A percentile compares a stretch with the other conserved stretches of the same genome.
phyloP scores from a whole-genome alignment of 2,113 vertebrate species.

The Crotalus tigris region DNA sequence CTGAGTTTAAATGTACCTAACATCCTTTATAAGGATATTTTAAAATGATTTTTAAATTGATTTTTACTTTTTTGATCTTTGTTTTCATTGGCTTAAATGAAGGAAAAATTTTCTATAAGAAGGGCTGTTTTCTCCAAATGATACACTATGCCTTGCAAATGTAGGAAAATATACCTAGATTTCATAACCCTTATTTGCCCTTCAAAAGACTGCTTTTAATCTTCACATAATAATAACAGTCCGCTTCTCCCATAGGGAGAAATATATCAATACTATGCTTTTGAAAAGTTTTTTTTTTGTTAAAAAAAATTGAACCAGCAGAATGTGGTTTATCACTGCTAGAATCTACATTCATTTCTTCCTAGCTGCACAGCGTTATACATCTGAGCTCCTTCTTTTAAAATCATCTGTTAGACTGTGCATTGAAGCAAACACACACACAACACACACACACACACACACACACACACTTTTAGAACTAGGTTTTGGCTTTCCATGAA shows the following conservation, averaged over 20 bases:
- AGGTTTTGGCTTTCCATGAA: constrained; percentile 31
- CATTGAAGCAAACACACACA: constrained; percentile 39
- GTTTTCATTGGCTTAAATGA: constrained; percentile 32
- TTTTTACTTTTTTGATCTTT: constrained; percentile 17
- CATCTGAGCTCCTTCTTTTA: constrained; percentile 57
- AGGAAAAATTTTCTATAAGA: constrained; percentile 30
- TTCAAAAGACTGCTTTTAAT: constrained; percentile 64
- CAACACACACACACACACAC: constrained; percentile 18
- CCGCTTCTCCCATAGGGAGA: constrained; percentile 53
- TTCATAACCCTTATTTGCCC: constrained; percentile 44
- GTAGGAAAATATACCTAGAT: constrained; percentile 38
- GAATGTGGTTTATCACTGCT: constrained; percentile 58
- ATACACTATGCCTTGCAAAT: constrained; percentile 10
- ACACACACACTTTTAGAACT: constrained; percentile 21
- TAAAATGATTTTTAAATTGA: neutral
- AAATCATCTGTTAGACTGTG: constrained; percentile 54
- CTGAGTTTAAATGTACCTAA: neutral
- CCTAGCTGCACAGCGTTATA: constrained; percentile 50
- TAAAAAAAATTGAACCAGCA: constrained; percentile 54
- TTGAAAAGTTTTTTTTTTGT: constrained; percentile 20
- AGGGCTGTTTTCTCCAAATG: neutral
- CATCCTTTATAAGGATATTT: neutral
- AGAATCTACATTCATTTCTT: constrained; percentile 65
- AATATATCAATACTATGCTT: constrained; percentile 58
- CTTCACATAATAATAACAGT: constrained; percentile 61